These are phyloP conservation scores for Numida meleagris DNA, from an alignment of 2,113 vertebrate species.

Conservation along the genomic window DNA sequence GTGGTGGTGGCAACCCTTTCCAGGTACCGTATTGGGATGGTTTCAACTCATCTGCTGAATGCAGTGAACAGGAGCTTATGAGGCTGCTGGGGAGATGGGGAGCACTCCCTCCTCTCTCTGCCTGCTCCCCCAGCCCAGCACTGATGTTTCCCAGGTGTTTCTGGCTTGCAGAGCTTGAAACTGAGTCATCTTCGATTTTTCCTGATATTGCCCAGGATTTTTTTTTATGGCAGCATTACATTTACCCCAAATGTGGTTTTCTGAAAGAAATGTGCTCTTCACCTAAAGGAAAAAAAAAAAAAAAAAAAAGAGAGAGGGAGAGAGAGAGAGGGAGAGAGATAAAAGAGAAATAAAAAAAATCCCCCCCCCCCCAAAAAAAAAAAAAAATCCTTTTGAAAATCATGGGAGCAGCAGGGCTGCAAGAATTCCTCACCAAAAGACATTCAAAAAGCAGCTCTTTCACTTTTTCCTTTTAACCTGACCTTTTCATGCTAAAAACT, in stretches of 20 bases:
- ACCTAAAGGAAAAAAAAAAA: neutral
- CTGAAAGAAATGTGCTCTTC: neutral
- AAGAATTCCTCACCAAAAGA: conserved; percentile 22
- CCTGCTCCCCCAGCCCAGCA: neutral
- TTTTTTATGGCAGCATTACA: neutral
- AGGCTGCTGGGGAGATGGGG: neutral
- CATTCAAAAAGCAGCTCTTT: conserved; percentile 15
- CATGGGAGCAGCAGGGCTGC: neutral
- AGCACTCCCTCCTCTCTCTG: neutral
- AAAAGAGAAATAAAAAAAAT: neutral
- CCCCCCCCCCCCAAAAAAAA: neutral
- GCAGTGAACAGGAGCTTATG: neutral
- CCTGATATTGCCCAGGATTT: conserved; percentile 41
- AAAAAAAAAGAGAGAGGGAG: neutral
- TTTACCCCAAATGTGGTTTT: conserved; percentile 11
- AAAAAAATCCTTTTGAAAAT: neutral
- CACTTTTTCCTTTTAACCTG: conserved; percentile 1
- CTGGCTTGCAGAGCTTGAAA: conserved; percentile 16
- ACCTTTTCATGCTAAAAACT: conserved; percentile 44
- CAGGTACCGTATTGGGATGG: neutral
- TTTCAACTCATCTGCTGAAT: neutral
- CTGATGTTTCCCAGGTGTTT: conserved; percentile 56
- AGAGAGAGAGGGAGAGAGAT: neutral
- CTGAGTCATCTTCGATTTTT: conserved; percentile 34
- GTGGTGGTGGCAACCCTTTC: neutral